A percentile compares a stretch with the other conserved stretches of the same genome.
These are phyloP conservation scores for Dendrophyllia cribrosa DNA, from an alignment of 64 coral and sea anemone species.

Conservation along the genomic window DNA sequence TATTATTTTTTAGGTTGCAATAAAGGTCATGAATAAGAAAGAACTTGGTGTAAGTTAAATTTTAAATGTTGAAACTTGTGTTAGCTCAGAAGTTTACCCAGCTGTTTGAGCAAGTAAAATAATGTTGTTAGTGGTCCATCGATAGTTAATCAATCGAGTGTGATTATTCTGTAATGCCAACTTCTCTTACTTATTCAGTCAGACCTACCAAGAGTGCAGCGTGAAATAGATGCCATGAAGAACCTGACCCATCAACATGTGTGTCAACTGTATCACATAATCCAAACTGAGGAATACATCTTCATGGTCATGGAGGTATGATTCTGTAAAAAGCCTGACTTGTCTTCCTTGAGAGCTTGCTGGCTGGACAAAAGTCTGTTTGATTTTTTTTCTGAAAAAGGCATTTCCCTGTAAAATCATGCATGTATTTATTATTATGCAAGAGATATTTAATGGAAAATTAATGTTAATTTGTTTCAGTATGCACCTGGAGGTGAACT, in stretches of 20 bases:
- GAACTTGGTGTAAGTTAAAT: slow-evolving; percentile 82
- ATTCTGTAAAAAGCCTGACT: too few relatives aligned
- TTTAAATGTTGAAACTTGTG: background rate
- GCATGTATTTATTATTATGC: too few relatives aligned
- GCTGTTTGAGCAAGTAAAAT: too few relatives aligned
- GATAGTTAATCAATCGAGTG: too few relatives aligned
- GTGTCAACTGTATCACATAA: slow-evolving; percentile 92
- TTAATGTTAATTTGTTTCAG: slow-evolving; percentile 25
- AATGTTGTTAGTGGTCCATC: too few relatives aligned
- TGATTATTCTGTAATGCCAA: too few relatives aligned
- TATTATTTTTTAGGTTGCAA: slow-evolving; percentile 79
- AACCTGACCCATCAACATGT: slow-evolving; percentile 95
- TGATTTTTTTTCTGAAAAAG: too few relatives aligned
- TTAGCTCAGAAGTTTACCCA: too few relatives aligned
- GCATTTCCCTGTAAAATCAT: too few relatives aligned
- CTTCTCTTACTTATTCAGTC: slow-evolving; percentile 37
- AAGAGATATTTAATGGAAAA: too few relatives aligned
- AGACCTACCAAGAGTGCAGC: slow-evolving; percentile 91
- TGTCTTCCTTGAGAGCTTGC: too few relatives aligned
- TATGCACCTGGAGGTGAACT: slow-evolving; percentile 97
- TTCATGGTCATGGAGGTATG: slow-evolving; percentile 95
- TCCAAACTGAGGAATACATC: slow-evolving; percentile 94
- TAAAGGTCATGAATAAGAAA: slow-evolving; percentile 97
- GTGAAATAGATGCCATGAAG: slow-evolving; percentile 95
- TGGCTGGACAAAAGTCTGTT: too few relatives aligned